Conservation (phyloP, 2,888 invertebrate genomes). For the Oeneis ivallda region DNA sequence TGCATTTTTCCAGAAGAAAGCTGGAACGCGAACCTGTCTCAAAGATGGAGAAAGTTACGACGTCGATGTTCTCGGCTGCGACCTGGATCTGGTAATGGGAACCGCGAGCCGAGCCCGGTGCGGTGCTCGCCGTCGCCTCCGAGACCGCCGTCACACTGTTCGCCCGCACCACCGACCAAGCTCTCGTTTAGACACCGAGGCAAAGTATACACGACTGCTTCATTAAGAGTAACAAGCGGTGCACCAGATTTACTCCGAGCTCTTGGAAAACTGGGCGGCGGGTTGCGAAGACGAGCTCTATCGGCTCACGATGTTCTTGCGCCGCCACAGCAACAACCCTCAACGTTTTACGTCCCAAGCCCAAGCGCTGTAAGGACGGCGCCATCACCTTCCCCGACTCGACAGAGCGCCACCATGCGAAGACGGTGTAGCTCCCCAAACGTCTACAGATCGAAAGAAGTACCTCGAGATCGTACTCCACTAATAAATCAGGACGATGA, state of each 20-base stretch:
- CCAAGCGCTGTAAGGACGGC: conserved; percentile 75
- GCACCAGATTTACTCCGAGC: conserved; percentile 86
- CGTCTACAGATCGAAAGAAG: conserved; percentile 65
- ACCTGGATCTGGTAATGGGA: conserved; percentile 82
- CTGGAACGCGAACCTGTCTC: conserved; percentile 88
- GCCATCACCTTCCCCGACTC: conserved; percentile 66
- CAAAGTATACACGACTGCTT: conserved; percentile 77
- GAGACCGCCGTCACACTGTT: conserved; percentile 73
- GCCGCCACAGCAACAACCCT: conserved; percentile 79
- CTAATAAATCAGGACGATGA: conserved; percentile 68
- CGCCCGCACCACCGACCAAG: conserved; percentile 74
- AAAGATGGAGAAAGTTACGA: conserved; percentile 87
- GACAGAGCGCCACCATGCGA: conserved; percentile 63
- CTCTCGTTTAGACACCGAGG: conserved; percentile 76
- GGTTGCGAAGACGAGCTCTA: conserved; percentile 84
- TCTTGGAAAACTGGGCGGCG: conserved; percentile 86
- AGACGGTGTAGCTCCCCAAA: conserved; percentile 75
- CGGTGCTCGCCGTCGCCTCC: conserved; percentile 82
- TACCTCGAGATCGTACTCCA: conserved; percentile 60
- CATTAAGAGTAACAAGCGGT: conserved; percentile 77
- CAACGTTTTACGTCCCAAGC: conserved; percentile 88
- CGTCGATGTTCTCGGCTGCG: conserved; percentile 86
- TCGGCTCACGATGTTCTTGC: conserved; percentile 87
- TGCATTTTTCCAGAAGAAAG: conserved; percentile 82
- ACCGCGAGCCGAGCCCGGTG: conserved; percentile 78